These are phyloP conservation scores for Bombus haemorrhoidalis DNA, from an alignment of 1,140 invertebrate species.

Conservation along the genomic window DNA sequence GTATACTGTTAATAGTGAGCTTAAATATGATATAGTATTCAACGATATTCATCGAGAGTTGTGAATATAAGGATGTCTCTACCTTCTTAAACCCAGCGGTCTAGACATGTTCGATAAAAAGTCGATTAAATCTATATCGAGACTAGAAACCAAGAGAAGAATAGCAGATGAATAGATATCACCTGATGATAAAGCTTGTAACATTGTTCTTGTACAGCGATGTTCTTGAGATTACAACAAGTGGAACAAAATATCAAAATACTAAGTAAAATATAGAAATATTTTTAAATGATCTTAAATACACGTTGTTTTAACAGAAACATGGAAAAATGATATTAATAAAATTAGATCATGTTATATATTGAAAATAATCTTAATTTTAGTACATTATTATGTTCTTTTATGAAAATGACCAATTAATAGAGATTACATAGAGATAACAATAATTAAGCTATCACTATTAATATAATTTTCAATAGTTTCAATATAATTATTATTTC, in stretches of 20 bases:
- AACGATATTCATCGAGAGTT: constrained; percentile 58
- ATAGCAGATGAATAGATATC: not conserved
- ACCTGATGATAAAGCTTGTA: not conserved
- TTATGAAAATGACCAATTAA: not conserved
- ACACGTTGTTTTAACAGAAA: not conserved
- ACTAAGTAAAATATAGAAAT: not conserved
- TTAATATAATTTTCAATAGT: not conserved
- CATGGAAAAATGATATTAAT: too few species aligned
- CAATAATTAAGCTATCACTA: not conserved
- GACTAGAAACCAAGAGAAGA: not conserved
- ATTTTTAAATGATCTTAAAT: not conserved
- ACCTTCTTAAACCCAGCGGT: constrained; percentile 14
- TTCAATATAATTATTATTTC: not conserved
- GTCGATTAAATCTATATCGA: not conserved
- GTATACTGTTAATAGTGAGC: constrained; percentile 83
- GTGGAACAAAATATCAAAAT: not conserved
- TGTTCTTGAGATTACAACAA: not conserved
- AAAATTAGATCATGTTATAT: not conserved
- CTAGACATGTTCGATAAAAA: constrained; percentile 19
- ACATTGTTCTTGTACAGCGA: not conserved
- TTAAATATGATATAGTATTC: constrained; percentile 79
- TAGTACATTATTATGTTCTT: not conserved
- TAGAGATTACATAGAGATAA: not conserved
- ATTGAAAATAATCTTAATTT: not conserved
- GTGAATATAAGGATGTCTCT: constrained; percentile 26